A percentile compares a stretch with the other conserved stretches of the same genome.
Evolutionary conservation across 2,888 invertebrate species (phyloP).

Genomic region (Amphipoea lucens): DNA sequence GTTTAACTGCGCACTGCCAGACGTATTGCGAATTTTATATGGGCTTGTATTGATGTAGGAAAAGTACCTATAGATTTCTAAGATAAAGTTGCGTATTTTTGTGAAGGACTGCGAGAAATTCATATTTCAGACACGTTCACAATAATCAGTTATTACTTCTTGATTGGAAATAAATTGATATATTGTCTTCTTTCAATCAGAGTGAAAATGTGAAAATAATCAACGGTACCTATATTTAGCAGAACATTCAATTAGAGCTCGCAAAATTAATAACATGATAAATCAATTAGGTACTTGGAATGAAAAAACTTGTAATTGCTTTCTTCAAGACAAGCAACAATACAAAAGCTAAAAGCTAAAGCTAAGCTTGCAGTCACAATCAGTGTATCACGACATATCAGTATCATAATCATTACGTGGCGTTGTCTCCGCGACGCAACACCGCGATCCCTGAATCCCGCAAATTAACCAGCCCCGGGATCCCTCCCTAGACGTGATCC

Average conservation of each 20-base stretch:
- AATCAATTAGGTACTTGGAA: background rate
- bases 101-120: background rate
- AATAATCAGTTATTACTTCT: slow-evolving; percentile 30
- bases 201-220: slow-evolving; percentile 32
- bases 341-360: background rate
- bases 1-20: slow-evolving; percentile 64
- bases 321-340: slow-evolving; percentile 23
- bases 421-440: slow-evolving; percentile 51
- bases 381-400: slow-evolving; percentile 48
- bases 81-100: background rate
- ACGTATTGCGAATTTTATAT: slow-evolving; percentile 64
- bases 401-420: slow-evolving; percentile 56
- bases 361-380: slow-evolving; percentile 30
- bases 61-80: background rate
- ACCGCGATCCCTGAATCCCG: slow-evolving; percentile 74
- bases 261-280: slow-evolving; percentile 10
- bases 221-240: slow-evolving; percentile 15
- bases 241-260: slow-evolving; percentile 15
- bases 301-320: background rate
- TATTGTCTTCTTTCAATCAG: slow-evolving; percentile 38
- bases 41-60: slow-evolving; percentile 35
- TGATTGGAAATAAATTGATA: slow-evolving; percentile 48
- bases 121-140: slow-evolving; percentile 23
- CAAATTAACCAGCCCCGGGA: slow-evolving; percentile 84
- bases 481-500: slow-evolving; percentile 85